Evolutionary conservation across 2,113 vertebrate genomes (phyloP), one percentile per base, ranked within the genome.

Genomic region (Anolis carolinensis): DNA sequence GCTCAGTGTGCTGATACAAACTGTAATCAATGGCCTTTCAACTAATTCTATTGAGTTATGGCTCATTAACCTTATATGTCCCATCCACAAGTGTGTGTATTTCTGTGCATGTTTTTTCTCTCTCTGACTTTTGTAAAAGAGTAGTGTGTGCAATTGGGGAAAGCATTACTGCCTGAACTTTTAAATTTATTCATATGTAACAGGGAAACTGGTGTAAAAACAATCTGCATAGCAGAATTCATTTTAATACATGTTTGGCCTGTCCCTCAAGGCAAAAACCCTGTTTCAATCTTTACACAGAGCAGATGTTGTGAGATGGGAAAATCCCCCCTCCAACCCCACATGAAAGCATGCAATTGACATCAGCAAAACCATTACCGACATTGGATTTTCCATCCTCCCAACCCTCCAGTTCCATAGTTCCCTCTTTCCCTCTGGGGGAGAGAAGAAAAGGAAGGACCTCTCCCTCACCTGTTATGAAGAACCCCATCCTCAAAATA

Each of bases 401-500:
- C 70, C 71, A 27, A 79, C 48, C 48, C 34, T 65, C 30, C 78
- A 75, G 18, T 67, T 72, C 89, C 1, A 0, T 88, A 44, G 81
- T 78, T 88, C 0, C 1, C 39, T 89, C 30, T 7, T 78, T 89
- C 68, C 86, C 89, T 65, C n/a, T 0, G 0, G 30, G 2, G 2
- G 32, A 91, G 55, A 91, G 11, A 81, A 0, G 0, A 70, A 82
- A 18, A 59, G 68, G 55, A 88, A 77, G 86, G 68, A 89, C 32
- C n/a, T 71, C 52, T 79, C 63, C 30, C 14, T 44, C n/a, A 70
- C 80, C 88, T n/a, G 36, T 81, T 89, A 84, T 59, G 85, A 90
- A 2, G 0, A 93, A 90, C 34, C 67, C 79, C 84, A 86, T 88
- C 75, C 85, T 87, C 62, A 89, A 93, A 90, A 62, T 84, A 91